Base-by-base conservation (phyloP, 2,888 invertebrate species). In the Anarsia innoxiella region DNA sequence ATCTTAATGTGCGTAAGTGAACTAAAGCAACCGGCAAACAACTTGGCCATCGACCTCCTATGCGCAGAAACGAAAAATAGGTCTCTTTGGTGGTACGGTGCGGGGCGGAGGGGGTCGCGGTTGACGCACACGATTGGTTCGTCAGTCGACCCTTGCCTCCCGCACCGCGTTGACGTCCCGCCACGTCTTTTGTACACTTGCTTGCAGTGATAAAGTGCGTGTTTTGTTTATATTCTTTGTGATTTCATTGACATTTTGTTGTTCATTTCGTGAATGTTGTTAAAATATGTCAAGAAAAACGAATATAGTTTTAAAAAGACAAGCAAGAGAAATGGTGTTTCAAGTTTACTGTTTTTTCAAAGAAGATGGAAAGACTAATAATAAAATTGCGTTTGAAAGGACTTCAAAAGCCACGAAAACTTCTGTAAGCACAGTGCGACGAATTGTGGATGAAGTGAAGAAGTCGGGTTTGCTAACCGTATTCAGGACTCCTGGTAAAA, bases 301-400 rank as follows among this genome's bases (percentile, higher is more conserved):
- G 2, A 32, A 32, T 12, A 23, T 23, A 9, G 32, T 32, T 32
- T 32, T 32, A 10, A 19, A 23, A 12, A 32, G 32, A 23, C 32
- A 23, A 23, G 32, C 32, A 12, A 8, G 32, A 23, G 23, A 19
- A 32, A 32, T 32, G 32, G 32, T 32, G 23, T 32, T 23, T 13
- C 23, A 32, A 12, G 32, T 23, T n/a, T 32, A 32, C n/a, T 32
- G 32, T 13, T 32, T 32, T 14, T 23, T 32, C 12, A 23, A 32
- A 14, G 23, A 32, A 32, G 32, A 32, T 9, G 32, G 6, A 23
- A 19, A 23, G 12, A 23, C n/a, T 32, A 4, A 32, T 12, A 32
- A 32, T n/a, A n/a, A n/a, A 23, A 23, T 23, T 9, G 12, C 23
- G 12, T n/a, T 23, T 12, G 12, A 33, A 25, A 25, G 15, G 26